A percentile compares a stretch with the other conserved stretches of the same genome.
Conservation (phyloP, 1,140 invertebrate species). For the Plodia interpunctella region DNA sequence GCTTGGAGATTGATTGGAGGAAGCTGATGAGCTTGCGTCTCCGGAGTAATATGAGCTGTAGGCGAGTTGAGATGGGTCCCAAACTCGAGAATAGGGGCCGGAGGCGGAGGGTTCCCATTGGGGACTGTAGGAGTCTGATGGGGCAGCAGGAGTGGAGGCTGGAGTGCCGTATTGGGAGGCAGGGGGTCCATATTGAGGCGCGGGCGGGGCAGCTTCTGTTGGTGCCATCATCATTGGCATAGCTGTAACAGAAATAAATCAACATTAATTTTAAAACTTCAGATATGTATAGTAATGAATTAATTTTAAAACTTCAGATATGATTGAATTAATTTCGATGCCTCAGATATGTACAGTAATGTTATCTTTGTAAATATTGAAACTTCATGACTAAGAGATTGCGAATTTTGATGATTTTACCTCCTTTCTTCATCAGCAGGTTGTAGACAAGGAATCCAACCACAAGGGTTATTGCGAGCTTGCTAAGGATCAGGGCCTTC, state of each 20-base stretch:
- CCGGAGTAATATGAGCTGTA: slow-evolving; percentile 87
- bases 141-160: slow-evolving; percentile 78
- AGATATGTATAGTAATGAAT: slow-evolving; percentile 1
- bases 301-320: background rate
- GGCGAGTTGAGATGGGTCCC: slow-evolving; percentile 83
- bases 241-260: slow-evolving; percentile 58
- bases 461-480: slow-evolving; percentile 87
- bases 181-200: slow-evolving; percentile 69
- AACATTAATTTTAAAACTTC: slow-evolving; percentile 10
- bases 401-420: slow-evolving; percentile 29
- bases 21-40: slow-evolving; percentile 75
- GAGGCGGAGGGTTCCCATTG: slow-evolving; percentile 82
- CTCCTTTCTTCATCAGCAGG: slow-evolving; percentile 84
- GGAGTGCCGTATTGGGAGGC: slow-evolving; percentile 79
- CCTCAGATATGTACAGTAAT: background rate
- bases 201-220: slow-evolving; percentile 71
- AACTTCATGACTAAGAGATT: no score
- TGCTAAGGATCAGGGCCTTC: slow-evolving; percentile 89
- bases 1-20: slow-evolving; percentile 75
- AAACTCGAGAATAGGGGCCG: slow-evolving; percentile 85
- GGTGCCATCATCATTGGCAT: slow-evolving; percentile 85
- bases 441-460: slow-evolving; percentile 88
- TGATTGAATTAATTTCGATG: background rate
- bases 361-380: background rate
- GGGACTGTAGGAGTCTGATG: slow-evolving; percentile 81